Percentiles rank a stretch among this genome's conserved stretches.
Conservation (phyloP, 2,797 vertebrate species). For the Brotula barbata region DNA sequence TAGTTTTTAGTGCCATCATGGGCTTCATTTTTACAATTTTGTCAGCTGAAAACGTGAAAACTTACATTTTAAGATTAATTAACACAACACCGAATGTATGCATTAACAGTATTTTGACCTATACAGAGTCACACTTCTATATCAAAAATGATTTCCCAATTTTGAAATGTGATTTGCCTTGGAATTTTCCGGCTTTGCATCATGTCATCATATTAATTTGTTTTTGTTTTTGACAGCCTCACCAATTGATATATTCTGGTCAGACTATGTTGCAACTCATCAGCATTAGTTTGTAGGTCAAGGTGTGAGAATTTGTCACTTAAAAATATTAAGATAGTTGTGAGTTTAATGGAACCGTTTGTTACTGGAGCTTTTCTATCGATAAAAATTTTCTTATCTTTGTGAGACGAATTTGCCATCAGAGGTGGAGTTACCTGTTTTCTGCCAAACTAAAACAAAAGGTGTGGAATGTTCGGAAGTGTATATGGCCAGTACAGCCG, state of each 20-base stretch:
- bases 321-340: conserved; percentile 9
- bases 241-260: not conserved
- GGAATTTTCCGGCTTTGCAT: not conserved
- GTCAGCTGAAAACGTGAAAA: conserved; percentile 13
- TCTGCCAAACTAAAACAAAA: conserved; percentile 35
- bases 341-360: conserved; percentile 39
- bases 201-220: too few relatives aligned
- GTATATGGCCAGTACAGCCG: conserved; percentile 7
- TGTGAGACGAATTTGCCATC: conserved; percentile 3
- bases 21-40: not conserved
- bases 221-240: conserved; percentile 18
- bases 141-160: conserved; percentile 10
- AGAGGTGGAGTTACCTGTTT: not conserved
- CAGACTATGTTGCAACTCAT: not conserved
- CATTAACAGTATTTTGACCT: conserved; percentile 25
- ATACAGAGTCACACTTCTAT: conserved; percentile 12
- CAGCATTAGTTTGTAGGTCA: conserved; percentile 1
- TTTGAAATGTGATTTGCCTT: not conserved
- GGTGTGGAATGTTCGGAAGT: not conserved
- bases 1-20: conserved; percentile 15
- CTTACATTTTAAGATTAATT: conserved; percentile 8
- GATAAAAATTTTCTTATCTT: conserved; percentile 7
- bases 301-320: not conserved
- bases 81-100: conserved; percentile 22
- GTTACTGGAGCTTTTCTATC: conserved; percentile 28